Conservation (phyloP, 2,888 invertebrate species). For the Busseola fusca region DNA sequence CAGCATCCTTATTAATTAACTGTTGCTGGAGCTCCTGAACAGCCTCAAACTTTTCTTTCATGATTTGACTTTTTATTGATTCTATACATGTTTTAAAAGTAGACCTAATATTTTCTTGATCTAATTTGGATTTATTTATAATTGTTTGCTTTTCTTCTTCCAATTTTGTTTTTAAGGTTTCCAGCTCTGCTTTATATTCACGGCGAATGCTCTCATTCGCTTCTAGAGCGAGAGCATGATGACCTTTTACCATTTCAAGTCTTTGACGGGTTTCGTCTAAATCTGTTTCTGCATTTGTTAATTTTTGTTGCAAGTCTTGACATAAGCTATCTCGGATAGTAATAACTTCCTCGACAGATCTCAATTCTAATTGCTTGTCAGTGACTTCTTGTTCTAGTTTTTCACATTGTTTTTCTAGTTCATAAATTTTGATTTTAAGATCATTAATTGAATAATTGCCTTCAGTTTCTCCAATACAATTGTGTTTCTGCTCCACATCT, state of each 20-base stretch:
- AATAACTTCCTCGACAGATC: constrained; percentile 83
- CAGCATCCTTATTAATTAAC: constrained; percentile 76
- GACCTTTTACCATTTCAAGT: constrained; percentile 86
- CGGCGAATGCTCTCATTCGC: constrained; percentile 87
- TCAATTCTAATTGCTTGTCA: constrained; percentile 81
- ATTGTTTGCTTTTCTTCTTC: constrained; percentile 85
- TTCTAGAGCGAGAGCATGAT: constrained; percentile 85
- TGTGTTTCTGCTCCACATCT: constrained; percentile 34
- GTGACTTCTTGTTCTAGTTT: constrained; percentile 81
- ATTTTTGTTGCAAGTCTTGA: constrained; percentile 83
- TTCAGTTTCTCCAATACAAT: constrained; percentile 22
- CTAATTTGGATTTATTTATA: constrained; percentile 76
- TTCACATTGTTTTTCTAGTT: constrained; percentile 78
- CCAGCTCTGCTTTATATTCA: constrained; percentile 85
- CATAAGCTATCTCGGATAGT: constrained; percentile 83
- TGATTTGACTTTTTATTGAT: constrained; percentile 75
- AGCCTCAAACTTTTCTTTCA: constrained; percentile 79
- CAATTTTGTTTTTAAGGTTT: constrained; percentile 81
- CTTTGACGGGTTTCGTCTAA: constrained; percentile 83
- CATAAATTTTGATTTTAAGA: constrained; percentile 71
- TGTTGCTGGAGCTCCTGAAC: constrained; percentile 78
- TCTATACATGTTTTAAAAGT: constrained; percentile 78
- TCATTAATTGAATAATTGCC: constrained; percentile 62
- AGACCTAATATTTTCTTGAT: constrained; percentile 79
- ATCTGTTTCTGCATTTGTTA: constrained; percentile 76